Percentiles rank a stretch among this genome's conserved stretches.
Evolutionary conservation across 2,113 vertebrate genomes (phyloP).

Genomic region (Mionectes macconnelli): DNA sequence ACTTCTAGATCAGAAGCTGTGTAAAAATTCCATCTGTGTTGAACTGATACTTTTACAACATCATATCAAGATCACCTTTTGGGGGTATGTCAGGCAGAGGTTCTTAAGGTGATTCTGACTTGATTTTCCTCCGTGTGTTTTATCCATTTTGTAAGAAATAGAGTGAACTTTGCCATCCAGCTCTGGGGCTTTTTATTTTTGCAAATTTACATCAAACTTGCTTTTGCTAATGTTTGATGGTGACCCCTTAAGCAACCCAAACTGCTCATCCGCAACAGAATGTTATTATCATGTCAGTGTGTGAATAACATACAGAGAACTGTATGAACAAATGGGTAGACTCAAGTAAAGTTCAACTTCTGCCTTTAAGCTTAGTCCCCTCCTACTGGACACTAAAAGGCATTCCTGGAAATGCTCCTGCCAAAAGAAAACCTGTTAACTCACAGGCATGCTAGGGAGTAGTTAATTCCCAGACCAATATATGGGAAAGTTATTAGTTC

Average conservation of each 20-base stretch:
- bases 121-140: neutral
- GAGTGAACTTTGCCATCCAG: neutral
- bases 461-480: neutral
- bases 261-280: neutral
- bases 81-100: neutral
- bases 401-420: neutral
- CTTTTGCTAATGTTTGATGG: neutral
- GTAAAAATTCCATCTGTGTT: neutral
- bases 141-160: neutral
- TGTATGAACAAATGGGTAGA: neutral
- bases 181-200: neutral
- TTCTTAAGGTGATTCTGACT: neutral
- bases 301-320: neutral
- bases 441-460: neutral
- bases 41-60: neutral
- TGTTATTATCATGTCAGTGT: neutral
- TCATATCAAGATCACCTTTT: neutral
- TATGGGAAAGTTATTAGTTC: neutral
- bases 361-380: neutral
- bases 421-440: neutral
- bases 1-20: neutral
- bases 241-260: neutral
- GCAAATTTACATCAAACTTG: neutral
- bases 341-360: neutral
- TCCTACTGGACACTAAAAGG: neutral